Evolutionary conservation across 2,113 vertebrate genomes (phyloP).

Genomic region (Equus przewalskii): DNA sequence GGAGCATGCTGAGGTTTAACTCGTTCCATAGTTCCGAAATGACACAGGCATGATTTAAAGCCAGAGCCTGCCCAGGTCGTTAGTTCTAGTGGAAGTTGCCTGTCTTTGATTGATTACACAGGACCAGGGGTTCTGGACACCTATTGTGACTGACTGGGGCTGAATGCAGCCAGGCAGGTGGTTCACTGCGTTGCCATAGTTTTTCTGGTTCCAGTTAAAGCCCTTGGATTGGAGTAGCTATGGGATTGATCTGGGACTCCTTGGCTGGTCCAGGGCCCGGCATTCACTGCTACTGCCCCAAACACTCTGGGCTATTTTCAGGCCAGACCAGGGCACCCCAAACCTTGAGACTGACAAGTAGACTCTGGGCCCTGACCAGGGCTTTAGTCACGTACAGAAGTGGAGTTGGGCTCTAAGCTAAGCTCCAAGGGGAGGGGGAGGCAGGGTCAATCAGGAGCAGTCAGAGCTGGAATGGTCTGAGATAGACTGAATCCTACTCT

Average conservation of each 20-base stretch:
- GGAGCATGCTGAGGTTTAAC: constrained; percentile 71
- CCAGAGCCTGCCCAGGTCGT: constrained; percentile 26
- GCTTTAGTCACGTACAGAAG: neutral
- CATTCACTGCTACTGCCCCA: neutral
- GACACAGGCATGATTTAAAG: constrained; percentile 61
- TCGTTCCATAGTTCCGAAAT: constrained; percentile 58
- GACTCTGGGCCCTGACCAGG: neutral
- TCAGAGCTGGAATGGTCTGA: neutral
- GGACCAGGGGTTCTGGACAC: constrained; percentile 60
- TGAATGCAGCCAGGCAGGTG: neutral
- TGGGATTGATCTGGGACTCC: neutral
- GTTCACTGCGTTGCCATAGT: constrained; percentile 19
- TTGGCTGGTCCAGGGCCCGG: neutral
- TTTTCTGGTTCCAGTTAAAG: constrained; percentile 33
- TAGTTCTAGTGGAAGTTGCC: constrained; percentile 57
- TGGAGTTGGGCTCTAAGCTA: neutral
- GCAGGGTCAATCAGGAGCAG: neutral
- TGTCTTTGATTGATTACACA: constrained; percentile 71
- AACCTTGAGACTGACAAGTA: neutral
- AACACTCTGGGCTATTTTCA: neutral
- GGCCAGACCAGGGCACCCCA: neutral
- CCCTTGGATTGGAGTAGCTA: constrained; percentile 9
- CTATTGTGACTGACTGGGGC: constrained; percentile 59
- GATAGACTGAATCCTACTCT: neutral
- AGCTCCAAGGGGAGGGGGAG: neutral